Evolutionary conservation across 2,888 invertebrate species (phyloP), one percentile per base, ranked within the genome.

Genomic region (Chrysotoxum bicinctum): DNA sequence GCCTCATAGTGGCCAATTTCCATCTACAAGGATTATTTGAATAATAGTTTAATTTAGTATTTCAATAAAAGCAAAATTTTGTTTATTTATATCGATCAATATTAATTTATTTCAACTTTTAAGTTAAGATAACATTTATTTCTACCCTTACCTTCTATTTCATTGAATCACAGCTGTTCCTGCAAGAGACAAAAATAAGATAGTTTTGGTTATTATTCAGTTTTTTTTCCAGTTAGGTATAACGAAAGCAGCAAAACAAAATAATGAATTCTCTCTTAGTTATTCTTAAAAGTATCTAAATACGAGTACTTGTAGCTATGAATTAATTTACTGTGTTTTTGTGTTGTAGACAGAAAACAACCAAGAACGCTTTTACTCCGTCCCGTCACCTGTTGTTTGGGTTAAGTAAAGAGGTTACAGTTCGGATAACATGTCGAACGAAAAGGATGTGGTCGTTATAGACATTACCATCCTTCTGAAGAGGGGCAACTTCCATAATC

Each of bases 81-180:
- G n/a, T n/a, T n/a, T n/a, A n/a, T n/a, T n/a, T n/a, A n/a, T n/a
- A n/a, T n/a, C n/a, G n/a, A n/a, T n/a, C n/a, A n/a, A n/a, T n/a
- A n/a, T n/a, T n/a, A n/a, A 26, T 26, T 5, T 26, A 50, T 52
- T 52, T 30, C 1, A 10, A 4, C 14, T 56, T 56, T 30, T 62
- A 30, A 62, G 30, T 43, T 62, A 62, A 45, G 7, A 62, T 43
- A 30, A 16, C 23, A 30, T 2, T 10, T 62, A 14, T 14, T 26
- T 37, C 2, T 23, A 21, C 9, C 2, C 83, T 78, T 66, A 83
- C 83, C 83, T 83, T 69, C 73, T 69, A 74, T 64, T 74, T 78
- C 64, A 70, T 78, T 40, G 45, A 83, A 78, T 78, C 78, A 69
- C 79, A 74, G 78, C 74, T 78, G 74, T 48, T 74, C 54, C 78